These are phyloP conservation scores for Acrocyrtus sp. DNA, from an alignment of 2,888 invertebrate genomes.

Conservation along the genomic window DNA sequence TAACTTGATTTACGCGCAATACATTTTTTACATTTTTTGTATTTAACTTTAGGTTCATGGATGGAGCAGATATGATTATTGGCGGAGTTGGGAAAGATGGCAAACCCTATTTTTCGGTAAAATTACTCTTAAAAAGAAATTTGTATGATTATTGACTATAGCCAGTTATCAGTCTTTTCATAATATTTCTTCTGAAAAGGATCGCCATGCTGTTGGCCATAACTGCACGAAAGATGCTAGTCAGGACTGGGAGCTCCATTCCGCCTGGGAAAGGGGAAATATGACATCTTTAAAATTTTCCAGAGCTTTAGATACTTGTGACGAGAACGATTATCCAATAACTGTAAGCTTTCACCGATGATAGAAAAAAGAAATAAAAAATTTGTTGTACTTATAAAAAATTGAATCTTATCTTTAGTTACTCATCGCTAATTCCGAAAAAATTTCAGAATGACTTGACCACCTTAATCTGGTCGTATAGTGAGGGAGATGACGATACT, in stretches of 20 bases:
- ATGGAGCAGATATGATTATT: background rate
- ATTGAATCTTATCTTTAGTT: too few relatives aligned
- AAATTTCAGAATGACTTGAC: slow-evolving; percentile 5
- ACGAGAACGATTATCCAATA: background rate
- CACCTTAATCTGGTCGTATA: slow-evolving; percentile 5
- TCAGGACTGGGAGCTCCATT: slow-evolving; percentile 2
- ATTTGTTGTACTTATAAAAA: too few relatives aligned
- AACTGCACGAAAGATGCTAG: background rate
- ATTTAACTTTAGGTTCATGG: too few relatives aligned
- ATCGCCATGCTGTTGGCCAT: background rate
- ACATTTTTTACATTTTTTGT: too few relatives aligned
- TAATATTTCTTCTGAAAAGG: background rate
- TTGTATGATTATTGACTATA: background rate
- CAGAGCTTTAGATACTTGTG: slow-evolving; percentile 13
- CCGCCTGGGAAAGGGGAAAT: background rate
- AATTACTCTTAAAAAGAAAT: background rate
- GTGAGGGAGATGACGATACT: slow-evolving; percentile 4
- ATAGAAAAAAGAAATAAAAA: too few relatives aligned
- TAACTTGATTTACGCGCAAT: too few relatives aligned
- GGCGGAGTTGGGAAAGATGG: background rate
- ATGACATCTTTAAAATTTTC: slow-evolving; percentile 1
- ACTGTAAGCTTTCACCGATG: too few relatives aligned
- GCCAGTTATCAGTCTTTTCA: background rate
- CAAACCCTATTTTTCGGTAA: slow-evolving; percentile 6
- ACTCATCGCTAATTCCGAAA: too few relatives aligned